A percentile compares a stretch with the other conserved stretches of the same genome.
These are phyloP conservation scores for Lamellibrachia satsuma DNA, from an alignment of 2,888 invertebrate genomes.

Conservation along the genomic window DNA sequence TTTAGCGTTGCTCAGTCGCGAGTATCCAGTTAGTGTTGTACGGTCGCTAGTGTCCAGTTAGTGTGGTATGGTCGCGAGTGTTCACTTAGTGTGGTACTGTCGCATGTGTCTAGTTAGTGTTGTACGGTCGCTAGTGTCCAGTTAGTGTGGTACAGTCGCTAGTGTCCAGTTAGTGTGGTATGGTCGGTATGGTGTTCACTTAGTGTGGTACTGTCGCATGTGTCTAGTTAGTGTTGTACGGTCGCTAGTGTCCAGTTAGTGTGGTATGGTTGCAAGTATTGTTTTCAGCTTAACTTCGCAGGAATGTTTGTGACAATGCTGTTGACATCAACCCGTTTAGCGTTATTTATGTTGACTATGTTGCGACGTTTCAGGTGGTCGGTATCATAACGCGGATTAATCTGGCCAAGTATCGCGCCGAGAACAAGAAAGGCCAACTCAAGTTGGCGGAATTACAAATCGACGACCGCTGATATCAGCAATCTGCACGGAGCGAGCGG, in stretches of 20 bases:
- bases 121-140: too few relatives aligned
- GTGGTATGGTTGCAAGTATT: neutral
- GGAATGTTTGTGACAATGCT: neutral
- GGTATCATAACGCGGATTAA: conserved; percentile 43
- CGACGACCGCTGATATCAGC: conserved; percentile 24
- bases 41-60: too few relatives aligned
- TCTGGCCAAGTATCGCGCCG: conserved; percentile 39
- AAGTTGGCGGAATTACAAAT: conserved; percentile 39
- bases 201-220: too few relatives aligned
- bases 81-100: too few relatives aligned
- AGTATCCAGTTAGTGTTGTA: neutral
- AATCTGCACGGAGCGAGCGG: neutral
- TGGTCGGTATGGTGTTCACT: too few relatives aligned
- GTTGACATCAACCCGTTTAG: neutral
- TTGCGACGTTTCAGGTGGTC: conserved; percentile 35
- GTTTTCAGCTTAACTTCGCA: neutral
- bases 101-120: too few relatives aligned
- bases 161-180: too few relatives aligned
- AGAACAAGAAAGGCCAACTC: conserved; percentile 38
- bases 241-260: neutral
- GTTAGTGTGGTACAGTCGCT: too few relatives aligned
- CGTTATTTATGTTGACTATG: neutral
- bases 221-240: too few relatives aligned
- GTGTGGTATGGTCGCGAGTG: too few relatives aligned
- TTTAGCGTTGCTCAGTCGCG: neutral